Percentiles rank a stretch among this genome's conserved stretches.
These are phyloP conservation scores for Zosterops borbonicus DNA, from an alignment of 2,113 vertebrate species.

Conservation along the genomic window DNA sequence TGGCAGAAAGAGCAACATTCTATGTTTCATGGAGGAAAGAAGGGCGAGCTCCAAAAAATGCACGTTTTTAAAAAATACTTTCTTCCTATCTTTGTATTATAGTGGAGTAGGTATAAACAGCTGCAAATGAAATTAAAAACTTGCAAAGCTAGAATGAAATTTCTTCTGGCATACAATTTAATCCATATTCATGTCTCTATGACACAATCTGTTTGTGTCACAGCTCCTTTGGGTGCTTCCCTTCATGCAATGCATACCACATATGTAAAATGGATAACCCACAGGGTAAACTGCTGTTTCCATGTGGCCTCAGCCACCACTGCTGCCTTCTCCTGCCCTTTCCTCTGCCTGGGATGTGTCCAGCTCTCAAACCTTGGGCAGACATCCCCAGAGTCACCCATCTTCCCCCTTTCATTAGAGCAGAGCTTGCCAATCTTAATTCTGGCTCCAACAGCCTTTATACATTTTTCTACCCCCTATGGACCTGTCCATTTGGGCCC, in stretches of 20 bases:
- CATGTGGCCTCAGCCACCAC: neutral
- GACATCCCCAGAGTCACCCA: too few relatives aligned
- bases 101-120: neutral
- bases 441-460: neutral
- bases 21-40: neutral
- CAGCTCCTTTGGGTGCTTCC: neutral
- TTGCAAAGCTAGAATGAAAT: neutral
- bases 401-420: neutral
- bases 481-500: neutral
- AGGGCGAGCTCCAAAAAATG: neutral
- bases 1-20: neutral
- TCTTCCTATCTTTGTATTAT: neutral
- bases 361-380: neutral
- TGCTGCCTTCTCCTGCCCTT: neutral
- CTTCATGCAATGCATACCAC: accelerated
- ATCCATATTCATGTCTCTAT: neutral
- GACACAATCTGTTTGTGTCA: neutral
- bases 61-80: neutral
- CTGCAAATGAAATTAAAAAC: neutral
- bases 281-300: too few relatives aligned
- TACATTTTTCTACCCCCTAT: accelerated
- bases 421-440: neutral
- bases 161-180: neutral
- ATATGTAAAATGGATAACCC: accelerated
- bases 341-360: neutral